A percentile compares a stretch with the other conserved stretches of the same genome.
Conservation (phyloP, 2,888 invertebrate species). For the Chloroclysta siterata region DNA sequence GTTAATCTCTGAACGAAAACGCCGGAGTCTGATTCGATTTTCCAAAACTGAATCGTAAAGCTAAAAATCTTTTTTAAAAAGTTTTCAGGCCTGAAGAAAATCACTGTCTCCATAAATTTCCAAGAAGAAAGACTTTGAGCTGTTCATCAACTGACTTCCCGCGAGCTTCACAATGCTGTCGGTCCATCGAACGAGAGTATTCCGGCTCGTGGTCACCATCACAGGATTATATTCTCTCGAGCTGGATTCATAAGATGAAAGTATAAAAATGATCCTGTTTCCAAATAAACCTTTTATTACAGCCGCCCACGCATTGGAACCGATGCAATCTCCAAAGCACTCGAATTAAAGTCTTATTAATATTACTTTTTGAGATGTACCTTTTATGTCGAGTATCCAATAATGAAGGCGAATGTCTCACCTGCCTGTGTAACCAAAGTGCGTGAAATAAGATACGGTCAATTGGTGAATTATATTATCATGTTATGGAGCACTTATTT, state of each 20-base stretch:
- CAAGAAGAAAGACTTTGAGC: too few species aligned
- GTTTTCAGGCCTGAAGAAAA: too few species aligned
- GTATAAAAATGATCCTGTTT: slow-evolving; percentile 24
- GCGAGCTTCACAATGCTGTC: too few species aligned
- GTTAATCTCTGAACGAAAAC: too few species aligned
- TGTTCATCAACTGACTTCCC: too few species aligned
- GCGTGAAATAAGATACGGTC: slow-evolving; percentile 23
- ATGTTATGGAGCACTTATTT: slow-evolving; percentile 11
- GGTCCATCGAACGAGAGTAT: too few species aligned
- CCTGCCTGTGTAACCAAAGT: slow-evolving; percentile 29
- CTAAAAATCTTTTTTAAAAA: too few species aligned
- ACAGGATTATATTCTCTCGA: too few species aligned
- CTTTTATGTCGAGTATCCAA: slow-evolving; percentile 27
- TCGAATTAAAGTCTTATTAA: slow-evolving; percentile 34
- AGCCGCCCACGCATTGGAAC: slow-evolving; percentile 31
- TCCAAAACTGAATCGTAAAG: too few species aligned
- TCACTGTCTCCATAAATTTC: too few species aligned
- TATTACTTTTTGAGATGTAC: slow-evolving; percentile 36
- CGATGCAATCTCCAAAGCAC: slow-evolving; percentile 32
- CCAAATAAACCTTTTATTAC: slow-evolving; percentile 37
- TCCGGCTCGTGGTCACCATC: too few species aligned
- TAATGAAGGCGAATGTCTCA: slow-evolving; percentile 29
- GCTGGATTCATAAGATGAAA: not conserved
- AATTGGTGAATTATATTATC: slow-evolving; percentile 5
- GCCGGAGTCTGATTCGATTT: too few species aligned